These are phyloP conservation scores for Struthio camelus DNA, from an alignment of 2,113 vertebrate species.

Conservation along the genomic window DNA sequence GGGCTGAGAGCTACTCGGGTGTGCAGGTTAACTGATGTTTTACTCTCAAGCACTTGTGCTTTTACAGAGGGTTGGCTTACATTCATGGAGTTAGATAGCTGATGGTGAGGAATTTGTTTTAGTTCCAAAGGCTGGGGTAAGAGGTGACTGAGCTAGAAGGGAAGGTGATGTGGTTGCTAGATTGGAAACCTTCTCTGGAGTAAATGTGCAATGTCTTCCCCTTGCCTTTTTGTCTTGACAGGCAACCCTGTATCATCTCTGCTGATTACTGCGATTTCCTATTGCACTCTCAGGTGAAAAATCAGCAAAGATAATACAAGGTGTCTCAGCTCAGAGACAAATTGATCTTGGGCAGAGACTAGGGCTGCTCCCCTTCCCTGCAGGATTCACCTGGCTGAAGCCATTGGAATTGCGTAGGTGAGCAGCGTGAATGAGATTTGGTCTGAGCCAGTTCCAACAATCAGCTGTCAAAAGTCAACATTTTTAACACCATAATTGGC, in stretches of 20 bases:
- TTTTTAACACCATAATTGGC: neutral
- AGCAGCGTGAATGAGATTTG: neutral
- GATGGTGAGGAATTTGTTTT: neutral
- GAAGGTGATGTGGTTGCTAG: neutral
- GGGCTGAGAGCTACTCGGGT: neutral
- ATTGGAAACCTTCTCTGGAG: neutral
- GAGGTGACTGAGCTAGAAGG: neutral
- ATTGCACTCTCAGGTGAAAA: neutral
- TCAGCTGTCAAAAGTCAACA: neutral
- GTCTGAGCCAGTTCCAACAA: neutral
- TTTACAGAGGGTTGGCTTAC: neutral
- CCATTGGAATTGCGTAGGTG: neutral
- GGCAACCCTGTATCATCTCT: neutral
- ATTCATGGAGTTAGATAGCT: neutral
- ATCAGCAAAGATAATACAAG: fast-evolving
- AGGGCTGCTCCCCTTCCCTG: neutral
- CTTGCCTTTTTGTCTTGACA: neutral
- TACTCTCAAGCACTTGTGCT: neutral
- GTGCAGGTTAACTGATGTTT: neutral
- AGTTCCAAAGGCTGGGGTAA: neutral
- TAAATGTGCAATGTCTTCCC: neutral
- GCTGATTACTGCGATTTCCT: neutral
- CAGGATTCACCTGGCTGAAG: neutral
- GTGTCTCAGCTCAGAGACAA: neutral
- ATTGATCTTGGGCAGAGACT: neutral